These are phyloP conservation scores for Mormyrus hasselquistii DNA, from an alignment of 2,797 vertebrate genomes.

Conservation along the genomic window DNA sequence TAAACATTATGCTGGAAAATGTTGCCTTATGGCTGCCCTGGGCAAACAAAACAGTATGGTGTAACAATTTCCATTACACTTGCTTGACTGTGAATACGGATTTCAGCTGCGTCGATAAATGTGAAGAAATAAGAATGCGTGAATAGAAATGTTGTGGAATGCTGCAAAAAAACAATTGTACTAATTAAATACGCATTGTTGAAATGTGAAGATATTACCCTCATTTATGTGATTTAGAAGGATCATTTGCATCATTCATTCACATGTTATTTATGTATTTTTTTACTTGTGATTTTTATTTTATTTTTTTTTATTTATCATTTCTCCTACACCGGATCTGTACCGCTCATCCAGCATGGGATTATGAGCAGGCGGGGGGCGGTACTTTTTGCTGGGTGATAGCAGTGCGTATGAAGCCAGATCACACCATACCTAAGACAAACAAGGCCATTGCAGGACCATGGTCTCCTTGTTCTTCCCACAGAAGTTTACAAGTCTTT, in stretches of 20 bases:
- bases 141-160: background rate
- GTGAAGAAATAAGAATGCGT: background rate
- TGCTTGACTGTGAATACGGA: background rate
- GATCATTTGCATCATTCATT: background rate
- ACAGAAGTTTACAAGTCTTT: background rate
- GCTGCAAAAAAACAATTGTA: background rate
- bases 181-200: background rate
- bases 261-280: background rate
- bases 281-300: background rate
- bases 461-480: background rate
- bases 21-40: background rate
- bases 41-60: background rate
- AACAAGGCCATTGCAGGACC: background rate
- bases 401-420: background rate
- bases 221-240: background rate
- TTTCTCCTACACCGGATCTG: background rate
- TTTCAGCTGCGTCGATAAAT: background rate
- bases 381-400: background rate
- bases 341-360: background rate
- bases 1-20: background rate
- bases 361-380: background rate
- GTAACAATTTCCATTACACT: background rate
- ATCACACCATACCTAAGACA: background rate
- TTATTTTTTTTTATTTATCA: background rate
- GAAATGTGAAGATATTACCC: slow-evolving; percentile 1